These are phyloP conservation scores for Cephalopholis sonnerati DNA, from an alignment of 2,113 vertebrate species.

Conservation along the genomic window DNA sequence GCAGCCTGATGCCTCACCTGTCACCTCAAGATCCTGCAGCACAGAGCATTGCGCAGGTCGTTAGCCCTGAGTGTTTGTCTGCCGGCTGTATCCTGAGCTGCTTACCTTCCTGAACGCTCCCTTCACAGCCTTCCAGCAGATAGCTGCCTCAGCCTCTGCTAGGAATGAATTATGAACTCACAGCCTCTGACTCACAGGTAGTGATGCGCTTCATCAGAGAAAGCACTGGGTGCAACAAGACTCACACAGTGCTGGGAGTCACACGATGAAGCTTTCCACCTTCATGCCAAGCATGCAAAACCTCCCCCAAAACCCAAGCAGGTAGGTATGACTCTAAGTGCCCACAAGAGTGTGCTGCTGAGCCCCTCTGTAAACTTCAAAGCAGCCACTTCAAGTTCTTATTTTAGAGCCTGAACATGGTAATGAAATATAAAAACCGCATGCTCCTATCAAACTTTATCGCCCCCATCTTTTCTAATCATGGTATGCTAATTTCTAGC, in stretches of 20 bases:
- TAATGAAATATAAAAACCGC: slow-evolving; percentile 23
- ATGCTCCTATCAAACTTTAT: slow-evolving; percentile 32
- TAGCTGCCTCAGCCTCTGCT: slow-evolving; percentile 15
- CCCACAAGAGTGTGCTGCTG: slow-evolving; percentile 82
- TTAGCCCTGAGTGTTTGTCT: slow-evolving; percentile 31
- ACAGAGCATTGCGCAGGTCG: slow-evolving; percentile 1
- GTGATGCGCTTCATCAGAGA: slow-evolving; percentile 40
- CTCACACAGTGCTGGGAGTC: background rate
- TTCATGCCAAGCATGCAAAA: slow-evolving; percentile 8
- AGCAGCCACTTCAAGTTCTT: slow-evolving; percentile 13
- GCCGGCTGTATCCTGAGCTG: slow-evolving; percentile 32
- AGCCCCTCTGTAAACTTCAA: slow-evolving; percentile 46
- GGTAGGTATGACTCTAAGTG: slow-evolving; percentile 10
- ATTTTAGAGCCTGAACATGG: slow-evolving; percentile 20
- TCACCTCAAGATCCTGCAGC: slow-evolving; percentile 26
- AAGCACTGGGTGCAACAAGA: slow-evolving; percentile 28
- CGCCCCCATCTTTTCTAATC: slow-evolving; percentile 43
- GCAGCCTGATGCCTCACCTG: slow-evolving; percentile 22
- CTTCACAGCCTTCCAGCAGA: slow-evolving; percentile 43
- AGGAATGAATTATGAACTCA: slow-evolving; percentile 42
- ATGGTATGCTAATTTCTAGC: slow-evolving; percentile 49
- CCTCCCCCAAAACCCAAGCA: background rate
- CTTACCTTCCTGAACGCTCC: slow-evolving; percentile 21
- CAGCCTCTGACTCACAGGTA: slow-evolving; percentile 30
- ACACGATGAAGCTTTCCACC: slow-evolving; percentile 8